Evolutionary conservation across 2,797 vertebrate genomes (phyloP), one percentile per base, ranked within the genome.

Genomic region (Ciconia nigra): DNA sequence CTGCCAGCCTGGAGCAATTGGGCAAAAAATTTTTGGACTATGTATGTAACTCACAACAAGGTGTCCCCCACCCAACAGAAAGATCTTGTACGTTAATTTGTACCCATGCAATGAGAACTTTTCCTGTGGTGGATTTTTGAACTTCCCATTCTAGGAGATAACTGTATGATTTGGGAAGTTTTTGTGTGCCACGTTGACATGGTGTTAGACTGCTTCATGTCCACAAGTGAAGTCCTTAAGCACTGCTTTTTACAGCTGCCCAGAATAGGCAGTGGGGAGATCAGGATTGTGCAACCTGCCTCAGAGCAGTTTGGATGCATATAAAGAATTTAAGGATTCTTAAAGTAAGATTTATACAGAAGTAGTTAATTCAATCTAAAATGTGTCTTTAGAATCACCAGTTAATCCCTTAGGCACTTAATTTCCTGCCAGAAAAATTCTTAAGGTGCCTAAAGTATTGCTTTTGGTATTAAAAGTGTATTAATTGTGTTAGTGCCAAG

Each of bases 21-120:
- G 31, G 57, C 10, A 15, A 15, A 33, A 26, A 28, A 8, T 10
- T 20, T 29, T 2, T 0, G 0, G 44, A 10, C 31, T 21, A 1
- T 10, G 13, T 16, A 2, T 28, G 61, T 63, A n/a, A 26, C 47
- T 20, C 35, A 26, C 22, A 52, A 5, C 37, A 24, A 22, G 52
- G 35, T 24, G 41, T 28, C 35, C 41, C 22, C 31, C 35, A 14
- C 41, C 47, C 37, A 24, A 3, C 35, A 63, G 71, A 59, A 63
- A 63, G n/a, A 11, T 26, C 29, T 13, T 14, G 8, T 9, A 2
- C 2, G 1, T 12, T 67, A 11, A 28, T 44, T 41, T 16, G 55
- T 16, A 26, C 59, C 9, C 29, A 13, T 1, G 12, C 33, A 55
- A 8, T 1, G 5, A 37, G 49, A 63, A 29, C 29, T 33, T 42